A percentile compares a stretch with the other conserved stretches of the same genome.
Conservation (phyloP, 2,113 vertebrate species). For the Macquaria australasica region DNA sequence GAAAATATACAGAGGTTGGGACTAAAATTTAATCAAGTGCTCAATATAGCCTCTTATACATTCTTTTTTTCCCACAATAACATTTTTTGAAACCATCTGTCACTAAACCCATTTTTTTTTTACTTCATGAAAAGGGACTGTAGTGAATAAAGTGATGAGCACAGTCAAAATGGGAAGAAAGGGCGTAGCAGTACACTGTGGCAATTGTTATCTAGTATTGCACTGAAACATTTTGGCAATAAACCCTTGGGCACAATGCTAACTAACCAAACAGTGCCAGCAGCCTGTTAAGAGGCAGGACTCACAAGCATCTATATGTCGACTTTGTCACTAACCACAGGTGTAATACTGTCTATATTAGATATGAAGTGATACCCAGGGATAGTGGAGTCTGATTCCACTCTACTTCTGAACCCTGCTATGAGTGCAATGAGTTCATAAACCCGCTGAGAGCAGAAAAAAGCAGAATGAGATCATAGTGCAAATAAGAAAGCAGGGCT, state of each 20-base stretch:
- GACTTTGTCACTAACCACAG: background rate
- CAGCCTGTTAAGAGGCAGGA: background rate
- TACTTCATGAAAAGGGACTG: background rate
- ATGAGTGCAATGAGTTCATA: background rate
- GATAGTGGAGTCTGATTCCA: background rate
- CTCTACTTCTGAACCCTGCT: background rate
- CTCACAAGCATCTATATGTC: background rate
- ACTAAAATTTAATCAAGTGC: background rate
- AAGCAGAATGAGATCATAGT: conserved; percentile 47
- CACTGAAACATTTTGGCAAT: conserved; percentile 60
- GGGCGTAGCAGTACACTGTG: background rate
- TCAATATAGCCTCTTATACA: background rate
- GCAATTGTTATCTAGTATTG: conserved; percentile 16
- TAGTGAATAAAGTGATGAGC: background rate
- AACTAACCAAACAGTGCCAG: conserved; percentile 12
- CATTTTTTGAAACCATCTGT: background rate
- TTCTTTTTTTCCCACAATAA: background rate
- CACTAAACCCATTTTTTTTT: background rate
- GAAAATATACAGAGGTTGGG: background rate
- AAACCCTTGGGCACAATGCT: conserved; percentile 61
- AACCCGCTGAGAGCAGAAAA: conserved; percentile 29
- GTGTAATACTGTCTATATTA: conserved; percentile 41
- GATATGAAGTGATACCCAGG: conserved; percentile 9
- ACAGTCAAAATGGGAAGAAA: background rate
- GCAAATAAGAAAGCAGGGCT: conserved; percentile 48